Evolutionary conservation across 2,888 invertebrate species (phyloP), one percentile per base, ranked within the genome.

Genomic region (Mythimna loreyi): DNA sequence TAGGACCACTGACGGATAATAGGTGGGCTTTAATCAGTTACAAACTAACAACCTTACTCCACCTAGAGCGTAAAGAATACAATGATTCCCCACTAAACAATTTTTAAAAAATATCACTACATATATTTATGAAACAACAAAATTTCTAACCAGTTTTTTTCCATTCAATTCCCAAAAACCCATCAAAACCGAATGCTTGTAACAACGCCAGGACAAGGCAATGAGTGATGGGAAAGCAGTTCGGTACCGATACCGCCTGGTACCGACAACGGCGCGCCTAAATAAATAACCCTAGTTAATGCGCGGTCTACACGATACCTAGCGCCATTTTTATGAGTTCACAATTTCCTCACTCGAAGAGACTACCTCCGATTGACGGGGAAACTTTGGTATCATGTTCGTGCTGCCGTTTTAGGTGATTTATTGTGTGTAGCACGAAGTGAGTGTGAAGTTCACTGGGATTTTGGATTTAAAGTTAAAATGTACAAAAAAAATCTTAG

Each of bases 271-370:
- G 87, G 83, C 89, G 88, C 88, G 91, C 91, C 93, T 92, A 94
- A 95, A 95, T 94, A 95, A 95, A 95, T 94, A 95, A 94, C 94
- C 91, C 91, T 91, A 92, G 91, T 93, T 94, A 94, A 93, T 93
- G 92, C 88, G 82, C 85, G 86, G 82, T 84, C 85, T 85, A 87
- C 94, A 93, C 93, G 94, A 91, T 89, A 92, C 77, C 82, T 80
- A 76, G 75, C 80, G 82, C 85, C 86, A 66, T 87, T 91, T 93
- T 93, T 93, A 94, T 88, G 90, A 90, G 86, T 85, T 89, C 87
- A 90, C 91, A 91, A 91, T 92, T 90, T 89, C 91, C 91, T 87
- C 88, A 76, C 80, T 80, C 82, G 83, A 86, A 81, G 79, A 74
- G 81, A 81, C 83, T 82, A 72, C 71, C 72, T 77, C 69, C 81